Base-by-base conservation (phyloP, 2,888 invertebrate genomes). In the Tetragonisca angustula region DNA sequence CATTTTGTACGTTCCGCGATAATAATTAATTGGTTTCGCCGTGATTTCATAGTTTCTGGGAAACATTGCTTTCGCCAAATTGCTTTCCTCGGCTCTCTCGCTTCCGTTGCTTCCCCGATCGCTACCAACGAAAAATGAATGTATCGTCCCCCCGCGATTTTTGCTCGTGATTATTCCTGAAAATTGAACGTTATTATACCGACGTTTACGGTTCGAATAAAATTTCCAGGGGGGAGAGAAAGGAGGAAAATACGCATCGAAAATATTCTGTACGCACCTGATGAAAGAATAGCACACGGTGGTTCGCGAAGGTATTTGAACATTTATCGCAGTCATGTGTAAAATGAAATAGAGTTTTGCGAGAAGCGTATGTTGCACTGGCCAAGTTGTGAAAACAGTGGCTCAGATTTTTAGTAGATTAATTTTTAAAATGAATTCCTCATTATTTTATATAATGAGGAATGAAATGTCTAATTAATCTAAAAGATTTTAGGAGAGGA, bases 1-100 rank as follows among this genome's bases (percentile, higher is more conserved):
- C 27, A 24, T n/a, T 36, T n/a, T 61, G 27, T 56, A 24, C 56
- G 21, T 27, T 59, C 50, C 67, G 74, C 21, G 65, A 65, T 59
- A 52, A 78, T 78, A 78, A 78, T 78, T 78, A 73, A 78, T 78
- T 74, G 72, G 27, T 64, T 43, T 52, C 27, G 21, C n/a, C 27
- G 36, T 73, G 74, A 74, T 74, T 67, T 67, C 50, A 56, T 50
- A 36, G 56, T 9, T 27, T 2, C 19, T 32, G 32, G 24, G 21
- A 50, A 50, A 50, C 61, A 49, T 70, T 70, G 70, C 52, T 24
- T 62, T 36, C 19, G 52, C 36, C 36, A 77, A 77, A 77, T 77
- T 76, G 62, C 62, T 62, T 70, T 75, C 11, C 62, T 17, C 56
- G 17, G 19, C n/a, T 32, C 32, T 32, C 64, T 56, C 65, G 9